phyloP scores from a whole-genome alignment of 2,797 vertebrate species.

The Characodon lateralis region DNA sequence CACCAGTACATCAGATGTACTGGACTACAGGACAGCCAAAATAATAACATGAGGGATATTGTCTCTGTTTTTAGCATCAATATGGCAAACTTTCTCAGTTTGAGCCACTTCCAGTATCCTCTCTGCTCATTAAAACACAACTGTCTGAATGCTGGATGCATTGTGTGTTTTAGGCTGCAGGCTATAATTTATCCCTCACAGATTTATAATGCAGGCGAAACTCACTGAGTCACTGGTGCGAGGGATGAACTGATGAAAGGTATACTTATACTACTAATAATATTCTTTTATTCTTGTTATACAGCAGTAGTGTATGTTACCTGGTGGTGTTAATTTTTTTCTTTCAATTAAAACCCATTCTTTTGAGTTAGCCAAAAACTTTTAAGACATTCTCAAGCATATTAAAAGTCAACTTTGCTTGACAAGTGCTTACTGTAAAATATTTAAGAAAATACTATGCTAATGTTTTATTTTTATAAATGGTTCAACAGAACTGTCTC shows the following conservation, averaged over 20 bases:
- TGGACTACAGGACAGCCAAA: too few species aligned
- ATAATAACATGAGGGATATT: too few species aligned
- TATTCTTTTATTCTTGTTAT: neutral
- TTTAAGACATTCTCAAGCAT: neutral
- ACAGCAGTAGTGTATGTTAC: neutral
- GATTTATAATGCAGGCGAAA: neutral
- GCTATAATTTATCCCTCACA: neutral
- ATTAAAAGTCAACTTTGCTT: neutral
- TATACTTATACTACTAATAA: neutral
- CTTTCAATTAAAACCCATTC: neutral
- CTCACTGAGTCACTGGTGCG: neutral
- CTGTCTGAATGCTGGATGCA: neutral
- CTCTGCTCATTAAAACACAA: neutral
- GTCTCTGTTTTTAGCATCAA: neutral
- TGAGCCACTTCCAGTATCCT: neutral
- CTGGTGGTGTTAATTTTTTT: neutral
- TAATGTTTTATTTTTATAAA: conserved; percentile 5
- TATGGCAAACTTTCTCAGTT: neutral
- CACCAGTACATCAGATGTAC: too few species aligned
- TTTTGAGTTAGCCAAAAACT: neutral
- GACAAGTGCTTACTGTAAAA: neutral
- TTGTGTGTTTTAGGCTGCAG: neutral
- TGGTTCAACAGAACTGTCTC: neutral
- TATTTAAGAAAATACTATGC: neutral
- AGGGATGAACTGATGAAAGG: neutral